Conservation (phyloP, 2,888 invertebrate species). For the Bembecia ichneumoniformis region DNA sequence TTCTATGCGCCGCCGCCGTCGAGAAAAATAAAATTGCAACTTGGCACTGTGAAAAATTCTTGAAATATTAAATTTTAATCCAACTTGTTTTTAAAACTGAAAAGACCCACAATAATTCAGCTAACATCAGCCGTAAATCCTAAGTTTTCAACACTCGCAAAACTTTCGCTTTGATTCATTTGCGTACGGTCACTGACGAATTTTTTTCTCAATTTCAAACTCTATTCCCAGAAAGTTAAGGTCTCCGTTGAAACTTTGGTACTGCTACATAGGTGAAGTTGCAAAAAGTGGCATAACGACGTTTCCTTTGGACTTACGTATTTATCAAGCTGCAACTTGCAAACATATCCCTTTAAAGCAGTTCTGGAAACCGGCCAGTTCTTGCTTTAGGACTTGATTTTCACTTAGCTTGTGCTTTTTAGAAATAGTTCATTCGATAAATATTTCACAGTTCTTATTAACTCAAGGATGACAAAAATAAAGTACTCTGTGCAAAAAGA, state of each 20-base stretch:
- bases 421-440: neutral
- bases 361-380: slow-evolving; percentile 22
- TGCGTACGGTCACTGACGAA: neutral
- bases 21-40: no score
- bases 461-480: no score
- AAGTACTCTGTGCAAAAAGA: no score
- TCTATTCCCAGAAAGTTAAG: no score
- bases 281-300: slow-evolving; percentile 3
- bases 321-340: slow-evolving; percentile 4
- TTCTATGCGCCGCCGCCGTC: no score
- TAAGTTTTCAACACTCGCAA: neutral
- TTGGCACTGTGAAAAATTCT: no score
- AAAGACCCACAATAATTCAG: neutral
- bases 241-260: no score
- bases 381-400: slow-evolving; percentile 13
- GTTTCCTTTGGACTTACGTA: slow-evolving; percentile 3
- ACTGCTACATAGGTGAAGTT: no score
- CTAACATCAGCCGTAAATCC: neutral
- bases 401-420: neutral
- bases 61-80: neutral
- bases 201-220: neutral
- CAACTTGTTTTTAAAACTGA: neutral
- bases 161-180: neutral
- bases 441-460: no score
- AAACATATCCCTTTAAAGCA: slow-evolving; percentile 17